A percentile compares a stretch with the other conserved stretches of the same genome.
These are phyloP conservation scores for Electrona antarctica DNA, from an alignment of 2,113 vertebrate genomes.

Conservation along the genomic window DNA sequence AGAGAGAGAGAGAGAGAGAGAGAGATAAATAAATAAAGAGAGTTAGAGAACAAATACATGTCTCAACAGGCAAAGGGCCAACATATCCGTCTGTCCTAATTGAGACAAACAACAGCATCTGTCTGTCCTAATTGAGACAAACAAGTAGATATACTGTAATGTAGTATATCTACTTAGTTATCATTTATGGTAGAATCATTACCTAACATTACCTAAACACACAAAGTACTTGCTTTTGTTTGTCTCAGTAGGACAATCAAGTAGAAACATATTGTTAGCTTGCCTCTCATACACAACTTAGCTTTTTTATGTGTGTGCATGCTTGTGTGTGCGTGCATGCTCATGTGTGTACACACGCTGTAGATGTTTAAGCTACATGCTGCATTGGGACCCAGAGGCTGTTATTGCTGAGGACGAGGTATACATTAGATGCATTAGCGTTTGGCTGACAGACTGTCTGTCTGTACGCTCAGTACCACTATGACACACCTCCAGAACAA, in stretches of 20 bases:
- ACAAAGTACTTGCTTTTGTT: too few species aligned
- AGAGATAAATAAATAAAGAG: neutral
- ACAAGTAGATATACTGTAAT: too few species aligned
- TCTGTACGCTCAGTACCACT: neutral
- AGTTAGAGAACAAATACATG: neutral
- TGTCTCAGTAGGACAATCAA: too few species aligned
- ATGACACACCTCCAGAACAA: too few species aligned
- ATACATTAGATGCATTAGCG: neutral
- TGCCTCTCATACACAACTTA: too few species aligned
- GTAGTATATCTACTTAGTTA: too few species aligned
- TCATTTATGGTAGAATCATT: too few species aligned
- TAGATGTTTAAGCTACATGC: neutral
- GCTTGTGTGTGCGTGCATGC: neutral
- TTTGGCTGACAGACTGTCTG: neutral
- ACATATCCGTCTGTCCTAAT: neutral
- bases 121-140: neutral
- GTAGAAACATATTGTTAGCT: too few species aligned
- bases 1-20: neutral
- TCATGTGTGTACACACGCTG: neutral
- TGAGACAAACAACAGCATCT: neutral
- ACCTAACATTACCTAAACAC: too few species aligned
- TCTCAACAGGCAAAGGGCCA: neutral
- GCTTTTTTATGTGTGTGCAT: too few species aligned
- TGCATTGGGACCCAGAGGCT: neutral
- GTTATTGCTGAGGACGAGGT: neutral